phyloP scores from a whole-genome alignment of 2,888 invertebrate species.

The Ophion ellenae region DNA sequence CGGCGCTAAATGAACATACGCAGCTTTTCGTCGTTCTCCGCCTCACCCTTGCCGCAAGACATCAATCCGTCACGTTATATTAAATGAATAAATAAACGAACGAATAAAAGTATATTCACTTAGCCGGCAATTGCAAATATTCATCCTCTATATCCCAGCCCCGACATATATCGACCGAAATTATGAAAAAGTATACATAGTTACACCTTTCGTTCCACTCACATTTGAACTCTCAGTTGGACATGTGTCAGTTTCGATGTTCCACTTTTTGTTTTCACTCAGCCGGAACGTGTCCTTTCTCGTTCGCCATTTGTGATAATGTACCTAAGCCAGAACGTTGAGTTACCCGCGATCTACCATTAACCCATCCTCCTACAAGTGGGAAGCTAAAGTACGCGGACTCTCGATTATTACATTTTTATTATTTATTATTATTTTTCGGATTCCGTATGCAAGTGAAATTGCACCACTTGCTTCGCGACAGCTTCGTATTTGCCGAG shows the following conservation, averaged over 20 bases:
- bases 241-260: too few relatives aligned
- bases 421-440: neutral
- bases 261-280: neutral
- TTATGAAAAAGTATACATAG: neutral
- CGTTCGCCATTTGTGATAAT: neutral
- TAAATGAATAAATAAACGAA: constrained; percentile 43
- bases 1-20: constrained; percentile 86
- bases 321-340: constrained; percentile 7
- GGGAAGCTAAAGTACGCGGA: neutral
- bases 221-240: too few relatives aligned
- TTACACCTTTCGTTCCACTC: too few relatives aligned
- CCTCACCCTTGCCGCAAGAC: constrained; percentile 54
- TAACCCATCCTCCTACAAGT: neutral
- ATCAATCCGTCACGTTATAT: constrained; percentile 56
- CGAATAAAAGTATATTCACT: constrained; percentile 39
- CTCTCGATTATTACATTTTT: neutral
- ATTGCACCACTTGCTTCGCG: neutral
- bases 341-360: constrained; percentile 7
- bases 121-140: constrained; percentile 28
- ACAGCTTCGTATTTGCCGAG: constrained; percentile 5
- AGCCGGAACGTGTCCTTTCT: neutral
- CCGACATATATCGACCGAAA: neutral
- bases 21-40: constrained; percentile 48
- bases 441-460: neutral
- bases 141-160: constrained; percentile 7